A percentile compares a stretch with the other conserved stretches of the same genome.
phyloP scores from a whole-genome alignment of 2,797 vertebrate species.

The Selene dorsalis region DNA sequence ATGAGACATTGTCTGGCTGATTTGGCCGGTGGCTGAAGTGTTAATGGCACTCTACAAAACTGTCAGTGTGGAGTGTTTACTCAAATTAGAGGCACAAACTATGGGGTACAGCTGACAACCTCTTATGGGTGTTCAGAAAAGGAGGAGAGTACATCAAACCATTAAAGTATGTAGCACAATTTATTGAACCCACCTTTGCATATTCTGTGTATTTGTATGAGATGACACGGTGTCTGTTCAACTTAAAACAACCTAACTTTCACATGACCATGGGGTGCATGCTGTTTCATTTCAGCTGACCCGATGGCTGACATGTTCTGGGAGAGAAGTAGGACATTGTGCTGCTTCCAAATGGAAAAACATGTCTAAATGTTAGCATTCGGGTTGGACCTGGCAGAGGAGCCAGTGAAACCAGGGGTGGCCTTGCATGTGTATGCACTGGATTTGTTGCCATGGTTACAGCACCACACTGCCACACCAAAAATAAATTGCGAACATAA shows the following conservation, averaged over 20 bases:
- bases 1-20: slow-evolving; percentile 33
- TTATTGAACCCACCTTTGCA: background rate
- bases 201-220: background rate
- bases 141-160: background rate
- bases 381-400: slow-evolving; percentile 5
- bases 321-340: slow-evolving; percentile 8
- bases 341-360: slow-evolving; percentile 21
- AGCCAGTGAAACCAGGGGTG: slow-evolving; percentile 24
- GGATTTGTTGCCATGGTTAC: slow-evolving; percentile 50
- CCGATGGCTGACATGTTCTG: slow-evolving; percentile 5
- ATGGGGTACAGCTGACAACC: background rate
- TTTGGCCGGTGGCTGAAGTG: slow-evolving; percentile 27
- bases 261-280: background rate
- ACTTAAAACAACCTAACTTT: background rate
- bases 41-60: slow-evolving; percentile 25
- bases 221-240: background rate
- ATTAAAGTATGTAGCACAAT: background rate
- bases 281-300: slow-evolving; percentile 18
- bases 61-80: background rate
- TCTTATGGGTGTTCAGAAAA: background rate
- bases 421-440: slow-evolving; percentile 19
- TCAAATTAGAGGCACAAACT: background rate
- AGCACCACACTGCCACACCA: slow-evolving; percentile 38
- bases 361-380: slow-evolving; percentile 11
- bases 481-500: slow-evolving; percentile 40